phyloP scores from a whole-genome alignment of 2,113 vertebrate species.

The Carettochelys insculpta region DNA sequence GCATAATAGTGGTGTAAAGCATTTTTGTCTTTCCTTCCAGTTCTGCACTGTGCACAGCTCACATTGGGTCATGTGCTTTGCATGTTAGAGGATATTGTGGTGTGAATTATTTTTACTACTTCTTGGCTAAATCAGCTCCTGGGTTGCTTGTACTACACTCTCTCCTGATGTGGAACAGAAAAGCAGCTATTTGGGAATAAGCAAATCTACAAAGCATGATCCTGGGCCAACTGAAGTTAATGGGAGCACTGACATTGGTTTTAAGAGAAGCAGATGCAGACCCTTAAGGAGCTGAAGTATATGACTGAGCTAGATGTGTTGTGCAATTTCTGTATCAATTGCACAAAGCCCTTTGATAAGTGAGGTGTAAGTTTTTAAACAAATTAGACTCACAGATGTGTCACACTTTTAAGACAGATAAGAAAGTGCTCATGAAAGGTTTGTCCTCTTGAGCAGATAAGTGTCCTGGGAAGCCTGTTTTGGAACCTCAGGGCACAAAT shows the following conservation, averaged over 20 bases:
- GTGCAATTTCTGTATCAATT: neutral
- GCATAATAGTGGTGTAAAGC: neutral
- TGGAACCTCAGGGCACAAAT: neutral
- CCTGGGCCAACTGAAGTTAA: neutral
- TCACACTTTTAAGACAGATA: neutral
- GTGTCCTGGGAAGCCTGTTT: neutral
- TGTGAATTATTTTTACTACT: neutral
- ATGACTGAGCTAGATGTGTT: neutral
- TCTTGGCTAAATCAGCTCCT: neutral
- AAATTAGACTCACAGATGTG: neutral
- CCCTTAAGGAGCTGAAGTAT: neutral
- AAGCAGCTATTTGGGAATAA: neutral
- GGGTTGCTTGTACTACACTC: neutral
- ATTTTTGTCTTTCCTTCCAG: neutral
- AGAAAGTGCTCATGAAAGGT: neutral
- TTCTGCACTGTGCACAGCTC: no score
- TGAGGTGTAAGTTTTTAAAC: neutral
- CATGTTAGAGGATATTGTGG: neutral
- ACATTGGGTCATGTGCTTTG: neutral
- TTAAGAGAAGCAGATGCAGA: neutral
- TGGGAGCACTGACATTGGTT: neutral
- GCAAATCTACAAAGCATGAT: neutral
- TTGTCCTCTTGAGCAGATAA: neutral
- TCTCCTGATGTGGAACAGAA: neutral
- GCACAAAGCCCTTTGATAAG: neutral